Evolutionary conservation across 2,888 invertebrate genomes (phyloP).

Genomic region (Mantis religiosa): DNA sequence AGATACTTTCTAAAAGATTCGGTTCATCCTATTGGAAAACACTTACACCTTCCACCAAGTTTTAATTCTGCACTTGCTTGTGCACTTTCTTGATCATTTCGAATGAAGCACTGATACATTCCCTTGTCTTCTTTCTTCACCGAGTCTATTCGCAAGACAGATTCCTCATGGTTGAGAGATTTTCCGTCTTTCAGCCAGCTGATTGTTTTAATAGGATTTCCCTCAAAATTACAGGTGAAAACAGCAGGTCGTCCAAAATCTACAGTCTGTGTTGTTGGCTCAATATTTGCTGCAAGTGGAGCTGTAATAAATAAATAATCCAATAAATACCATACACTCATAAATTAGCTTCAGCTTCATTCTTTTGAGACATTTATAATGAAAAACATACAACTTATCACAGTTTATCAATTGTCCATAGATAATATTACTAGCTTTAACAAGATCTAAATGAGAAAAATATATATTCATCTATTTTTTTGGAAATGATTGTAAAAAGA

Average conservation of each 20-base stretch:
- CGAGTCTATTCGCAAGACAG: constrained; percentile 78
- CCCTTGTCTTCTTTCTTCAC: constrained; percentile 93
- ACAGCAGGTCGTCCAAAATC: constrained; percentile 90
- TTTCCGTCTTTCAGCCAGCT: constrained; percentile 92
- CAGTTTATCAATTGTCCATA: too few relatives aligned
- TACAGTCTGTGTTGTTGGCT: constrained; percentile 86
- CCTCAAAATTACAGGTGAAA: constrained; percentile 85
- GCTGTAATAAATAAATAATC: constrained; percentile 49
- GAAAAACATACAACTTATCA: neutral
- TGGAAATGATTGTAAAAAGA: too few relatives aligned
- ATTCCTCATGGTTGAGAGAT: constrained; percentile 76
- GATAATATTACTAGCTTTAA: too few relatives aligned
- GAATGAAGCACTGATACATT: constrained; percentile 94
- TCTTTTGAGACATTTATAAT: neutral
- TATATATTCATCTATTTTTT: too few relatives aligned
- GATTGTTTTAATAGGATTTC: constrained; percentile 86
- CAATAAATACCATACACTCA: neutral
- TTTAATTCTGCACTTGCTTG: constrained; percentile 89
- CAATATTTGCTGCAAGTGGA: constrained; percentile 80
- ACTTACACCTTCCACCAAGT: constrained; percentile 82
- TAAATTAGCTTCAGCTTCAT: neutral
- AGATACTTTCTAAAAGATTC: neutral
- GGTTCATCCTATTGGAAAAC: neutral
- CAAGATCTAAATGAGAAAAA: too few relatives aligned
- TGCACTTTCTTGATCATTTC: constrained; percentile 89